These are phyloP conservation scores for Ptychoptera albimana DNA, from an alignment of 2,888 invertebrate genomes.

Conservation along the genomic window DNA sequence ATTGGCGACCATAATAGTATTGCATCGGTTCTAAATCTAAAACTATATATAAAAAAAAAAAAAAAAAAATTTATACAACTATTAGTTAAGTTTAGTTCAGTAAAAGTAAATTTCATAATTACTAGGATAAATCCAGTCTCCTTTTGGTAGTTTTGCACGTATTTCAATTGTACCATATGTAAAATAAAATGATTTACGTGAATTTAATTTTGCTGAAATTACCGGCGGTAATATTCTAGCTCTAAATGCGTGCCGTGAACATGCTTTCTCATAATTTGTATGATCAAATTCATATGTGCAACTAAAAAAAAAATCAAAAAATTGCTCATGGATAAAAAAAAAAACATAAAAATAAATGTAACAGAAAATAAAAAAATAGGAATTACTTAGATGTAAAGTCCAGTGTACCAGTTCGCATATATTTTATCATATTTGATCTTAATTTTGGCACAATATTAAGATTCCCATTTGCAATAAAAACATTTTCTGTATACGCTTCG, in stretches of 20 bases:
- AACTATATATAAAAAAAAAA: constrained; percentile 32
- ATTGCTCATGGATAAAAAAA: too few species aligned
- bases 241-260: constrained; percentile 14
- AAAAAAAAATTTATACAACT: too few species aligned
- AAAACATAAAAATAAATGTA: too few species aligned
- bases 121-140: constrained; percentile 67
- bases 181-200: constrained; percentile 44
- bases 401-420: too few species aligned
- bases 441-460: constrained; percentile 28
- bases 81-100: neutral
- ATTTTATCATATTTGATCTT: neutral
- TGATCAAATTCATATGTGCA: constrained; percentile 30
- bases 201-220: constrained; percentile 44
- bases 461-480: constrained; percentile 19
- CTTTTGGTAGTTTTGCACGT: constrained; percentile 53
- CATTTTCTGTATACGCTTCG: constrained; percentile 23
- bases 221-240: constrained; percentile 49
- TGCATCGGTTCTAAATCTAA: constrained; percentile 46
- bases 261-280: constrained; percentile 22
- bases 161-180: constrained; percentile 51
- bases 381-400: too few species aligned
- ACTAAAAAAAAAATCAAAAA: too few species aligned
- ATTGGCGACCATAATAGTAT: constrained; percentile 40
- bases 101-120: constrained; percentile 14
- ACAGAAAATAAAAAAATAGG: too few species aligned